phyloP scores from a whole-genome alignment of 1,140 invertebrate genomes.

The Papilio glaucus region DNA sequence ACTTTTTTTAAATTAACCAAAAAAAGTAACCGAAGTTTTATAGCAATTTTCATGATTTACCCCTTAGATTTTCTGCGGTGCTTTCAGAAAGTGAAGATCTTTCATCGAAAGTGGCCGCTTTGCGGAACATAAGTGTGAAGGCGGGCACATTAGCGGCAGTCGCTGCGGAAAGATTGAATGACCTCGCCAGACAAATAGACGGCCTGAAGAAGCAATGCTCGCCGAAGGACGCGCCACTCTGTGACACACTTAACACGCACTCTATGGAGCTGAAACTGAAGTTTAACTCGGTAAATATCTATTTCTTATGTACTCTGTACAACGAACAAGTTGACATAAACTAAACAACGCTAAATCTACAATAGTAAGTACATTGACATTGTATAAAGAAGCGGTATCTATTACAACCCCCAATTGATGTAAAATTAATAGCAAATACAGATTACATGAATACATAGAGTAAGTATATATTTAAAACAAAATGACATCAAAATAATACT shows the following conservation, averaged over 20 bases:
- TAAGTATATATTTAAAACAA: not conserved
- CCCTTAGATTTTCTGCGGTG: conserved; percentile 22
- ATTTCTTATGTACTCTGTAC: too few species aligned
- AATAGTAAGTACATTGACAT: too few species aligned
- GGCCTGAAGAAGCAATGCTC: conserved; percentile 84
- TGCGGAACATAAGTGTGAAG: conserved; percentile 79
- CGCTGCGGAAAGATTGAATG: conserved; percentile 76
- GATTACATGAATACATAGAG: too few species aligned
- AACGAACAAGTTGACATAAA: too few species aligned
- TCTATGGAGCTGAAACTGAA: conserved; percentile 82
- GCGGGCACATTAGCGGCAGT: conserved; percentile 66
- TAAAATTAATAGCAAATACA: too few species aligned
- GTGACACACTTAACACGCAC: conserved; percentile 86
- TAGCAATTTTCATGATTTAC: conserved; percentile 13
- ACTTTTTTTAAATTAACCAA: too few species aligned
- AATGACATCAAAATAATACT: too few species aligned
- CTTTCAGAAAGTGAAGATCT: conserved; percentile 82
- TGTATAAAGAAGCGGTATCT: too few species aligned
- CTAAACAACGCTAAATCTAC: too few species aligned
- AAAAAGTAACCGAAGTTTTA: too few species aligned
- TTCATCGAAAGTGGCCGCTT: conserved; percentile 80
- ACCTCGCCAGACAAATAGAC: conserved; percentile 85
- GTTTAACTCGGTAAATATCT: conserved; percentile 74
- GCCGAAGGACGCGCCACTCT: conserved; percentile 85
- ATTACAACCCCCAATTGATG: too few species aligned